Base-by-base conservation (phyloP, 2,113 vertebrate species). In the Onychorhynchus coronatus region DNA sequence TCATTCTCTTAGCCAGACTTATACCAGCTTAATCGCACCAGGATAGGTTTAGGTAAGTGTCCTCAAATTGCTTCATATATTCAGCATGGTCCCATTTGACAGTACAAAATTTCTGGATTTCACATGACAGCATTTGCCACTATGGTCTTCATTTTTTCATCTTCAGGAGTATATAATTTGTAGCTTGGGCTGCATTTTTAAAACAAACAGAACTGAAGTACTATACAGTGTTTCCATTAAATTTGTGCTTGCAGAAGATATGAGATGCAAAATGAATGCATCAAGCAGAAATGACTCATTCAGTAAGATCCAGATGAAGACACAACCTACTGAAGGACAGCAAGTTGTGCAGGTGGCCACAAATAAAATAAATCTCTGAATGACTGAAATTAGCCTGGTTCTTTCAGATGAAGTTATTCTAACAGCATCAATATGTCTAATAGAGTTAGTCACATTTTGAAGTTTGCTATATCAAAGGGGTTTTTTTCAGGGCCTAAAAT, bases 341-440 rank as follows among this genome's bases (percentile, higher is more conserved):
- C 14, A 55, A 95, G 66, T 85, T 90, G 10, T 70, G 81, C 90
- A 93, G 90, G 82, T 94, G 90, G 88, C 78, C 24, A 56, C 49
- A 82, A 82, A 75, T 22, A 25, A 66, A 84, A 84, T 6, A 4
- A 62, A 63, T 81, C 31, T 81, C 46, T n/a, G 77, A 74, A 42
- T 89, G 67, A 68, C 41, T 89, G 72, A 80, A 91, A 94, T 95
- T n/a, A 91, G 61, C 35, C 61, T 24, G 33, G 71, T 86, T 89
- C 20, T 91, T 87, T 80, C 56, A 75, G 70, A 85, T 71, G 12
- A 85, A 81, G 39, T 75, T 85, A 59, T 14, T 87, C 52, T 59
- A 94, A 71, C 27, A 55, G 39, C 33, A 52, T 23, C 72, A 78
- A 63, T 81, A 30, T 74, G 47, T 52, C 50, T 52, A 52, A 28